Conservation (phyloP, 2,113 vertebrate species). For the Campylorhamphus procurvoides region DNA sequence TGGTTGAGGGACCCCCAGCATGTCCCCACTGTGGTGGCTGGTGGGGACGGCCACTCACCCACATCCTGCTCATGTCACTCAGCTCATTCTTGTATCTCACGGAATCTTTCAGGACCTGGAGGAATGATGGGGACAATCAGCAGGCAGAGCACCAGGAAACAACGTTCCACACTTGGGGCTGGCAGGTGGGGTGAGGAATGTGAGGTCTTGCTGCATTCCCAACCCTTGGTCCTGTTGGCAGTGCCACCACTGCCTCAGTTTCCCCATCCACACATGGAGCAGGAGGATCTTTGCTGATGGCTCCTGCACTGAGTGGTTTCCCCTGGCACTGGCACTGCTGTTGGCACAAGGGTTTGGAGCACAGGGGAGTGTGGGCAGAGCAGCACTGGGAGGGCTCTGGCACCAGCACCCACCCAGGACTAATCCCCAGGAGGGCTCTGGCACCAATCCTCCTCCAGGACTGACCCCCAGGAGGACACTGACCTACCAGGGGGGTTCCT, state of each 20-base stretch:
- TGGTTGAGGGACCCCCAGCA: rapidly evolving
- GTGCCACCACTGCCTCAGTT: neutral
- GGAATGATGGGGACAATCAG: neutral
- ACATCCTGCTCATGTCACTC: conserved; percentile 98
- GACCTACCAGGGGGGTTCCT: neutral
- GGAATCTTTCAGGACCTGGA: conserved; percentile 95
- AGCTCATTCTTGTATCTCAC: conserved; percentile 93
- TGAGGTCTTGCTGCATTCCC: neutral
- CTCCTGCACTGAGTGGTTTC: rapidly evolving
- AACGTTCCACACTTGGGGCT: rapidly evolving
- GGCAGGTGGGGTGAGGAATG: neutral
- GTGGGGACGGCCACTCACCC: conserved; percentile 78
- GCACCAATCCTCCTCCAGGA: neutral
- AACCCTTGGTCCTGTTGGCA: neutral
- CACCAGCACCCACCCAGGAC: neutral
- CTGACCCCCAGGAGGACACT: neutral
- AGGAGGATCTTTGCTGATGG: neutral
- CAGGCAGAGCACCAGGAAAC: neutral
- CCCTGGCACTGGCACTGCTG: rapidly evolving
- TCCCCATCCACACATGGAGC: rapidly evolving
- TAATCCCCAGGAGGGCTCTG: neutral
- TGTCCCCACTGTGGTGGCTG: rapidly evolving
- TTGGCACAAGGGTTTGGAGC: rapidly evolving
- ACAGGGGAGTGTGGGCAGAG: neutral
- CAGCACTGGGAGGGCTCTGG: neutral